Base-by-base conservation (phyloP, 2,797 vertebrate genomes). In the Pangasius sanitwongsei region DNA sequence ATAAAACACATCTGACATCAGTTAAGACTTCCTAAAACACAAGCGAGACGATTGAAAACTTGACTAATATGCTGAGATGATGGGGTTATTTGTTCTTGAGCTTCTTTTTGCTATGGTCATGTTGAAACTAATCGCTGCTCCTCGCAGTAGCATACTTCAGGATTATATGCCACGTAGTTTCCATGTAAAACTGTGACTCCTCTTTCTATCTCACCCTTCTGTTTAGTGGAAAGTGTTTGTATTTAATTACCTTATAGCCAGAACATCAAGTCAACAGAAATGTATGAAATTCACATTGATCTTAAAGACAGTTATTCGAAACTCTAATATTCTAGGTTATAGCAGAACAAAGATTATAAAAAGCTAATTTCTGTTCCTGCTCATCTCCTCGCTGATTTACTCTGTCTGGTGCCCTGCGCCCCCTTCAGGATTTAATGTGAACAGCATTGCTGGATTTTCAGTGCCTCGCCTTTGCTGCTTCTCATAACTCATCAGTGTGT, bases 341-440 rank as follows among this genome's bases (percentile, higher is more conserved):
- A 50, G 74, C 74, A 77, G 74, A 77, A 50, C 44, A 48, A 28
- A 34, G 9, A 77, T 48, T 48, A 13, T 12, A 28, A 48, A 48
- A 75, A 75, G 74, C 44, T 6, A 3, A 31, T 50, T 77, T 50
- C 74, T 50, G 74, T 50, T 78, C 48, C 69, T 11, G 69, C 18
- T 34, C 67, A 3, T 65, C 63, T 65, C 63, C 74, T 77, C 70
- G n/a, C 12, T 3, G 6, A 23, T 59, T 25, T 61, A 18, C 8
- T 59, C 34, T 34, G 23, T 50, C 28, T 34, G 37, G 90, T 55
- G 48, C 44, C 57, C 0, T 41, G 81, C 57, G 12, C 90, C 90
- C 82, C 75, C 88, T 85, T 89, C 86, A 91, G 92, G 88, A 69
- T 44, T 0, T 37, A 31, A 65, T 61, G 16, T 77, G 87, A 89